These are phyloP conservation scores for Tinamus major DNA, from an alignment of 2,797 vertebrate genomes.

Conservation along the genomic window DNA sequence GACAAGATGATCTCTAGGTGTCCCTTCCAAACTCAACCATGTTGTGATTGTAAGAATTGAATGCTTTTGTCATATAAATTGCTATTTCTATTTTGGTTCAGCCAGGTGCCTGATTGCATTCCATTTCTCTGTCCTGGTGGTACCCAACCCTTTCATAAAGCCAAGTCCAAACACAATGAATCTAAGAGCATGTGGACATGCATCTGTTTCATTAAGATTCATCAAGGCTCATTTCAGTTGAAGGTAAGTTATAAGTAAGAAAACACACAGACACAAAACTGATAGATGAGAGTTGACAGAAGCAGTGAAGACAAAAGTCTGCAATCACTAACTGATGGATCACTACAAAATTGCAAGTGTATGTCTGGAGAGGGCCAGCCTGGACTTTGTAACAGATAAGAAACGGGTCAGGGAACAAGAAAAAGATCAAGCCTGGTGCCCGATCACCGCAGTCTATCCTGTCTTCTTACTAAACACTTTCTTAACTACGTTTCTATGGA, in stretches of 20 bases:
- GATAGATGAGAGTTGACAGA: not conserved
- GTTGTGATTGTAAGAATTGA: no score
- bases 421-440: no score
- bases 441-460: no score
- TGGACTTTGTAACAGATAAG: not conserved
- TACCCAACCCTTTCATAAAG: not conserved
- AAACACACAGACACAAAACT: not conserved
- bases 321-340: not conserved
- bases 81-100: not conserved
- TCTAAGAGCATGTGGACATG: not conserved
- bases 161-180: not conserved
- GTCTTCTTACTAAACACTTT: no score
- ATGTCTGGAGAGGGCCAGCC: not conserved
- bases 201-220: not conserved
- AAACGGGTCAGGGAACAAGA: not conserved
- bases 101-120: not conserved
- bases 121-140: not conserved
- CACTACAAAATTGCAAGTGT: not conserved
- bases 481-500: no score
- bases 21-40: no score
- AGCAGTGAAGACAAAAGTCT: not conserved
- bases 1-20: no score
- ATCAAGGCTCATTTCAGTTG: rapidly evolving
- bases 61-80: rapidly evolving
- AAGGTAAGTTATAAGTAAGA: not conserved